Evolutionary conservation across 30 jellyfish, hydroid and myxozoan genomes (phyloP).

Genomic region (Morbakka virulenta): DNA sequence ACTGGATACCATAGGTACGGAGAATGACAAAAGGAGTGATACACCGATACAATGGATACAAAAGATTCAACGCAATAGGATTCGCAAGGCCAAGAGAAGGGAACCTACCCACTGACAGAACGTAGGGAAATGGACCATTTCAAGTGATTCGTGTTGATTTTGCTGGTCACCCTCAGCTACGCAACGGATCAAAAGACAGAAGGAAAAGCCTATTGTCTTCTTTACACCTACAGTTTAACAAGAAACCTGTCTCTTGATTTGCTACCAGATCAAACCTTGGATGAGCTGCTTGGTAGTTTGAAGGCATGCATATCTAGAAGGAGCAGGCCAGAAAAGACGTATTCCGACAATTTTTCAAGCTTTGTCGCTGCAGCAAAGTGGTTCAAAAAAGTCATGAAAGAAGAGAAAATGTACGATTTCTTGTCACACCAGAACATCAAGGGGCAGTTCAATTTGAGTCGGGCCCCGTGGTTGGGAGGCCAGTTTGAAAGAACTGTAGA

Average conservation of each 20-base stretch:
- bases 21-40: too few relatives aligned
- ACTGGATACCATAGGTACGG: conserved; percentile 53
- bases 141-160: conserved; percentile 48
- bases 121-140: conserved; percentile 41
- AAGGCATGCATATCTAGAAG: conserved; percentile 50
- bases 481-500: conserved; percentile 61
- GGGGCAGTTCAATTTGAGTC: conserved; percentile 63
- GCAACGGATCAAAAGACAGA: conserved; percentile 2
- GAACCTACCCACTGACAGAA: too few relatives aligned
- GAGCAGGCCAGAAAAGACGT: conserved; percentile 52
- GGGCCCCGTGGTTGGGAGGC: conserved; percentile 90
- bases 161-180: conserved; percentile 58
- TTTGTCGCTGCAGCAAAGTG: conserved; percentile 58
- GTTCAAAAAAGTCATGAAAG: conserved; percentile 5
- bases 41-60: conserved; percentile 54
- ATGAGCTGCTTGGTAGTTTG: conserved; percentile 40
- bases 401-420: conserved; percentile 42
- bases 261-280: too few relatives aligned
- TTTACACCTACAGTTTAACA: too few relatives aligned
- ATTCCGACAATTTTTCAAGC: conserved; percentile 53
- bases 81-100: too few relatives aligned
- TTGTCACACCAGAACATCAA: conserved; percentile 24
- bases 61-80: conserved; percentile 43
- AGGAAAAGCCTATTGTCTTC: conserved; percentile 57
- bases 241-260: too few relatives aligned